Conservation (phyloP, 2,797 vertebrate species). For the Lutjanus argentimaculatus region DNA sequence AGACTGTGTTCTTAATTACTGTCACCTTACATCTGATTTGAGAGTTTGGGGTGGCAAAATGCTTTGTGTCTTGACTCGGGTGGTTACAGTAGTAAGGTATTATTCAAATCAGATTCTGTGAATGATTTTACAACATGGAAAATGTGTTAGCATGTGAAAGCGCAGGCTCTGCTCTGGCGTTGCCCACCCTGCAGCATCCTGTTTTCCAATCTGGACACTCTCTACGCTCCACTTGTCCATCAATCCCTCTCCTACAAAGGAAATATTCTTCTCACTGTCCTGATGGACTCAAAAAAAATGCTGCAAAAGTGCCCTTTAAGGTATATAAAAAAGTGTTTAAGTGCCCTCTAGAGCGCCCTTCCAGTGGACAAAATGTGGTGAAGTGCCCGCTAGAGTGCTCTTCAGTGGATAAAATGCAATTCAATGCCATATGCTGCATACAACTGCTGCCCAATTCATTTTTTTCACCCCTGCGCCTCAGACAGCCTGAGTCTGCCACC, state of each 20-base stretch:
- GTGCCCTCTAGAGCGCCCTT: too few relatives aligned
- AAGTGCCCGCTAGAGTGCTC: too few relatives aligned
- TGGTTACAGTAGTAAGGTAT: neutral
- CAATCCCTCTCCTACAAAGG: conserved; percentile 6
- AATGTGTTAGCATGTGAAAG: conserved; percentile 29
- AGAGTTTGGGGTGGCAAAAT: neutral
- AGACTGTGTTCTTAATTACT: conserved; percentile 25
- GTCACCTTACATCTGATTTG: conserved; percentile 23
- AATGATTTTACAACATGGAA: conserved; percentile 18
- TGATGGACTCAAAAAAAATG: too few relatives aligned
- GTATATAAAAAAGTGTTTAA: too few relatives aligned
- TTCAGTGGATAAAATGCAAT: too few relatives aligned
- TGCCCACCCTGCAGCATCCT: conserved; percentile 43
- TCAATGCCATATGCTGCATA: too few relatives aligned
- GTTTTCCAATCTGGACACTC: conserved; percentile 63
- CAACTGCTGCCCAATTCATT: too few relatives aligned
- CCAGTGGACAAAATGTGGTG: too few relatives aligned
- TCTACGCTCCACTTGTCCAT: conserved; percentile 5
- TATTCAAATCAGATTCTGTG: conserved; percentile 13
- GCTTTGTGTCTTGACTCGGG: neutral
- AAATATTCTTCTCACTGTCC: neutral
- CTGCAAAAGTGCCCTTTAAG: too few relatives aligned
- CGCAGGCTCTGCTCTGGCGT: conserved; percentile 31
- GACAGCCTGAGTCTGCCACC: too few relatives aligned
- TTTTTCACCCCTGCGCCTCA: too few relatives aligned